Percentiles rank a stretch among this genome's conserved stretches.
These are phyloP conservation scores for Anseranas semipalmata DNA, from an alignment of 2,113 vertebrate species.

Conservation along the genomic window DNA sequence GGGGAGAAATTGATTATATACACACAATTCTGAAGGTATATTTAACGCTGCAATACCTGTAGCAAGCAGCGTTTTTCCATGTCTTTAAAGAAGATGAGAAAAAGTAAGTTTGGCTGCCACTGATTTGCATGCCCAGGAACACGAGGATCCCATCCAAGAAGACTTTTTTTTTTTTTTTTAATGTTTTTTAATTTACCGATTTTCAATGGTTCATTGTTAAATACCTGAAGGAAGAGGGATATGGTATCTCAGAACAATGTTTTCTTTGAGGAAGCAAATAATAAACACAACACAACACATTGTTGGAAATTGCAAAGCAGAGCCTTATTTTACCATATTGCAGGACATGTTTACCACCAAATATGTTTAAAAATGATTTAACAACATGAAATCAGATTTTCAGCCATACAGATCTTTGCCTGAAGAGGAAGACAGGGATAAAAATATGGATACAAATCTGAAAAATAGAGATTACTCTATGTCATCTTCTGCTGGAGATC, in stretches of 20 bases:
- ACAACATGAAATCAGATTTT: background rate
- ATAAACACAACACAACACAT: background rate
- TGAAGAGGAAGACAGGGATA: background rate
- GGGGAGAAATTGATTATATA: background rate
- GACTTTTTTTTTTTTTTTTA: background rate
- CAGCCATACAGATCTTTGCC: background rate
- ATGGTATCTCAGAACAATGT: background rate
- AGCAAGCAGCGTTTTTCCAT: background rate
- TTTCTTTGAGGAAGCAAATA: background rate
- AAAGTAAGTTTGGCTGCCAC: background rate
- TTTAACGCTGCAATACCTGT: fast-evolving
- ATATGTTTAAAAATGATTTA: background rate
- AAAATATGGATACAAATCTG: too few relatives aligned
- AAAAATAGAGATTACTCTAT: too few relatives aligned
- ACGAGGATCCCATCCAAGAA: background rate
- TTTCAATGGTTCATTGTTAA: background rate
- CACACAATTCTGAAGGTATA: background rate
- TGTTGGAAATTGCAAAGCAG: background rate
- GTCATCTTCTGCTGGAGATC: background rate
- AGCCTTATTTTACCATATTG: background rate
- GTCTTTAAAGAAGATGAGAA: background rate
- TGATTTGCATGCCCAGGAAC: background rate
- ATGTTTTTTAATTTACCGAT: background rate
- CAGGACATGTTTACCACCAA: background rate
- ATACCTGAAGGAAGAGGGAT: background rate